These are phyloP conservation scores for Oreotrochilus melanogaster DNA, from an alignment of 2,113 vertebrate species.

Conservation along the genomic window DNA sequence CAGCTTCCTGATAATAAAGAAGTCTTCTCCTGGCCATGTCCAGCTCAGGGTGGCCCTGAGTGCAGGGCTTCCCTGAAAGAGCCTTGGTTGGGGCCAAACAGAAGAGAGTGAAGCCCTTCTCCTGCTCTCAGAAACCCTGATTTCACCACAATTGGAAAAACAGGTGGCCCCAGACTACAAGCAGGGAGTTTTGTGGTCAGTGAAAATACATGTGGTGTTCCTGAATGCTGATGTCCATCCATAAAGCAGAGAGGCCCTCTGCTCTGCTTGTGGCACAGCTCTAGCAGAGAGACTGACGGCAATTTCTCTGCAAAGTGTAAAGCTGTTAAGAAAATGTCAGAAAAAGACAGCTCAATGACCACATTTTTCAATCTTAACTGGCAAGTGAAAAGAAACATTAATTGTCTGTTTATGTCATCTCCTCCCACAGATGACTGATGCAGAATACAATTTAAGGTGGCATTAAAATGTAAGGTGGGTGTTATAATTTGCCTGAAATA, in stretches of 20 bases:
- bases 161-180: background rate
- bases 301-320: background rate
- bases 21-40: background rate
- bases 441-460: slow-evolving; percentile 59
- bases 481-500: slow-evolving; percentile 69
- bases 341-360: slow-evolving; percentile 68
- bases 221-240: background rate
- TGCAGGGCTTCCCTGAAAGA: background rate
- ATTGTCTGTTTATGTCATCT: slow-evolving; percentile 76
- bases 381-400: slow-evolving; percentile 70
- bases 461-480: slow-evolving; percentile 70
- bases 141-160: background rate
- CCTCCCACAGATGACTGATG: slow-evolving; percentile 69
- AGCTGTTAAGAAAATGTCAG: slow-evolving; percentile 47
- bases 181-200: background rate
- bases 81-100: background rate
- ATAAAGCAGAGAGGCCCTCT: background rate
- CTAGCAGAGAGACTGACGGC: background rate
- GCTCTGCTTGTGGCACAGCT: background rate
- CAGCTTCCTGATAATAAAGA: background rate
- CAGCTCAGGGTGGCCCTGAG: background rate
- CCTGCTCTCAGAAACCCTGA: background rate
- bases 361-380: slow-evolving; percentile 64
- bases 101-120: background rate
- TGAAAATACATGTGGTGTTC: background rate